Percentiles rank a stretch among this genome's conserved stretches.
Conservation (phyloP, 1,140 invertebrate species). For the Pachyrhynchus sulphureomaculatus region DNA sequence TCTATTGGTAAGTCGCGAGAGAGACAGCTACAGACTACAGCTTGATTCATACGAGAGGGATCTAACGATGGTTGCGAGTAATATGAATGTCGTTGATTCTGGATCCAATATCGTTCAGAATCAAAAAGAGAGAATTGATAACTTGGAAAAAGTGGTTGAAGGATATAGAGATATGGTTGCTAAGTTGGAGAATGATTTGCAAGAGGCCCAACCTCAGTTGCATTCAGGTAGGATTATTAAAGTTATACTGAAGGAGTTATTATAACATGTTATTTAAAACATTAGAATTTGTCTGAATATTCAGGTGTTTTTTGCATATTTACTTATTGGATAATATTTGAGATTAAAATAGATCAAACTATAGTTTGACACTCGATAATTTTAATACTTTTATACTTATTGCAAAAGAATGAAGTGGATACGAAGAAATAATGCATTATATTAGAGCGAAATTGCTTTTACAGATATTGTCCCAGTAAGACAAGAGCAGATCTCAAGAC, state of each 20-base stretch:
- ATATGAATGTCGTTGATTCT: constrained; percentile 28
- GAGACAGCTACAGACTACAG: constrained; percentile 68
- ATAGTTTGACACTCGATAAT: too few species aligned
- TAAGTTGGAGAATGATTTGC: constrained; percentile 66
- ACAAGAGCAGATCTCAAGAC: constrained; percentile 46
- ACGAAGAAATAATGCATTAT: too few species aligned
- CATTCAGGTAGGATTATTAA: constrained; percentile 30
- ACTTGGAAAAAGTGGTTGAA: constrained; percentile 64
- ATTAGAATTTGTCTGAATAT: too few species aligned
- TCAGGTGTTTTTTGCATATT: too few species aligned
- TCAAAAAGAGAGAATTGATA: constrained; percentile 60
- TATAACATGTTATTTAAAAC: too few species aligned
- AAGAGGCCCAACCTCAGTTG: constrained; percentile 44
- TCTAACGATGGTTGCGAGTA: constrained; percentile 57
- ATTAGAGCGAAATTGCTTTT: too few species aligned
- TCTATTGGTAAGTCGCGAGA: constrained; percentile 69
- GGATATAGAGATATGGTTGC: constrained; percentile 69
- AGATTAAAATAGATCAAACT: too few species aligned
- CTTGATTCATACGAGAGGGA: constrained; percentile 83
- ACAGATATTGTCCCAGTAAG: constrained; percentile 40
- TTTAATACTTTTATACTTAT: too few species aligned
- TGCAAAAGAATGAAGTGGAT: too few species aligned
- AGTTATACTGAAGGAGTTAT: not conserved
- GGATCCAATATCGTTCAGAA: constrained; percentile 47
- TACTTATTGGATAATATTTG: too few species aligned